Percentiles rank a stretch among this genome's conserved stretches.
Conservation (phyloP, 2,113 vertebrate species). For the Chionis minor region DNA sequence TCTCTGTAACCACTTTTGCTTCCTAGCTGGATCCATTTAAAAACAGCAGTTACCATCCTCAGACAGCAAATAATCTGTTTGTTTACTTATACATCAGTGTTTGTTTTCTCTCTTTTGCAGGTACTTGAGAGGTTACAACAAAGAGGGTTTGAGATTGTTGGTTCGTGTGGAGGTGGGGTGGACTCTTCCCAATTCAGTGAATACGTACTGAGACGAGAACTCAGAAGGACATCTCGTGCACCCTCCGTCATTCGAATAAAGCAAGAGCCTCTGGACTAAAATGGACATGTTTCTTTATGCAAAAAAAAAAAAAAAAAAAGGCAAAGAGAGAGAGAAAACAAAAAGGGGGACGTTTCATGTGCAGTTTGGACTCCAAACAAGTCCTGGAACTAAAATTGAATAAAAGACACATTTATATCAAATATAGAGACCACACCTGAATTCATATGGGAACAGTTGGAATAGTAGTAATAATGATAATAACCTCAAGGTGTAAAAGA, state of each 20-base stretch:
- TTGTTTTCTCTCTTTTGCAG: slow-evolving; percentile 69
- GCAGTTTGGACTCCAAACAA: slow-evolving; percentile 73
- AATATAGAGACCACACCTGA: slow-evolving; percentile 78
- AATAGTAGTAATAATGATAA: slow-evolving; percentile 67
- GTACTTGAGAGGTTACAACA: slow-evolving; percentile 93
- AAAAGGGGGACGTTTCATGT: slow-evolving; percentile 61
- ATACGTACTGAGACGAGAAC: slow-evolving; percentile 88
- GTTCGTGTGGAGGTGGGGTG: slow-evolving; percentile 91
- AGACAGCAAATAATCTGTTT: background rate
- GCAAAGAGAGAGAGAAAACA: background rate
- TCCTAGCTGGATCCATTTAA: background rate
- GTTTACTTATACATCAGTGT: background rate
- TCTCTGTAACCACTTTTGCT: background rate
- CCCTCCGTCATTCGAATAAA: slow-evolving; percentile 88
- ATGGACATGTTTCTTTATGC: slow-evolving; percentile 73
- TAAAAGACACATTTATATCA: slow-evolving; percentile 79
- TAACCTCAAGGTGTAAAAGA: slow-evolving; percentile 71
- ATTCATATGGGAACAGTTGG: slow-evolving; percentile 79
- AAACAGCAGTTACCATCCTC: background rate
- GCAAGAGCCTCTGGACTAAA: slow-evolving; percentile 89
- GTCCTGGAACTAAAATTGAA: slow-evolving; percentile 76
- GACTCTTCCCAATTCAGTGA: slow-evolving; percentile 97
- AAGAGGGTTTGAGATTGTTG: slow-evolving; percentile 90
- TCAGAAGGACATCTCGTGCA: slow-evolving; percentile 78
- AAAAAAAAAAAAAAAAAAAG: slow-evolving; percentile 42